Evolutionary conservation across 64 coral and sea anemone species (phyloP), one percentile per base, ranked within the genome.

Genomic region (Acropora tenuis): DNA sequence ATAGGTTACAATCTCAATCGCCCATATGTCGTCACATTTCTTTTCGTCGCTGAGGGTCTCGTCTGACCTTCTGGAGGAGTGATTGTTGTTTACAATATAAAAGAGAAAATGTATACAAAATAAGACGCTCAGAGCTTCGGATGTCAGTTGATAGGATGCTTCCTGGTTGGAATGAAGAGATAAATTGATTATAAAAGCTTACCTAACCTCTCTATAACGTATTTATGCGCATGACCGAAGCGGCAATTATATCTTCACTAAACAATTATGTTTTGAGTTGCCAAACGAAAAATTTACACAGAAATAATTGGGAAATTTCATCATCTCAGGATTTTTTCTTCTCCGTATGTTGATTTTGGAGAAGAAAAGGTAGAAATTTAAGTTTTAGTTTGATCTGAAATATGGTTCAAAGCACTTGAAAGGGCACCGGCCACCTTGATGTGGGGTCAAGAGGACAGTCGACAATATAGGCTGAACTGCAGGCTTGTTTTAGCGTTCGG

Each of bases 341-440:
- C 10, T 40, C 18, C 30, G 30, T 30, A 30, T 30, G n/a, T 41
- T 73, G 69, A 63, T 10, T 63, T 11, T 10, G 3, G 8, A 63
- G 60, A 63, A 63, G 13, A 63, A 10, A 63, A 63, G 3, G 13
- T 15, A 12, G 7, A 13, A 63, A 43, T 17, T 44, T 16, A 5
- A 20, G 10, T 57, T 2, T 68, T 63, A 41, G 41, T 46, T 68
- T 47, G 2, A 45, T 43, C 43, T 43, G 60, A 18, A 60, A 5
- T 5, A 10, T 53, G 4, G 12, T 69, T 13, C 17, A 11, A 30
- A 11, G 80, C 59, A 68, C 80, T 84, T 84, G 80, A 84, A 83
- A 84, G 80, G 80, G 80, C 80, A 84, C 6, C 42, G 58, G 80
- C 43, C 80, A 84, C 80, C 80, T 41, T 68, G 68, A 84, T 45